A percentile compares a stretch with the other conserved stretches of the same genome.
These are phyloP conservation scores for Coelopa frigida DNA, from an alignment of 1,140 invertebrate genomes.

Conservation along the genomic window DNA sequence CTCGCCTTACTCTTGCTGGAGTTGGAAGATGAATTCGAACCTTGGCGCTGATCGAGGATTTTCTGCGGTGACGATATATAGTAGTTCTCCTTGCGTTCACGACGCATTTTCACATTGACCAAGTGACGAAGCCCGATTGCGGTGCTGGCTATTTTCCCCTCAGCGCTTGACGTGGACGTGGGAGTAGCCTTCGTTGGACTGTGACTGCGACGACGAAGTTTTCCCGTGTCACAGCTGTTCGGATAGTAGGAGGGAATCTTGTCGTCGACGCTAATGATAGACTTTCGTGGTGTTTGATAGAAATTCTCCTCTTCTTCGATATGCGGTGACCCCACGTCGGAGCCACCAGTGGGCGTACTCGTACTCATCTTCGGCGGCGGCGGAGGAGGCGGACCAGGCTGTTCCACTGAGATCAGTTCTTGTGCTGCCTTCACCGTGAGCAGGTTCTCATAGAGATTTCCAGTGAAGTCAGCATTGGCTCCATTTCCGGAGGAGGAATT, in stretches of 20 bases:
- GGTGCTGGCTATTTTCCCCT: too few species aligned
- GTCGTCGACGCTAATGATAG: constrained; percentile 38
- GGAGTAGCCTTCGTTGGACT: constrained; percentile 7
- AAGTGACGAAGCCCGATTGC: constrained; percentile 22
- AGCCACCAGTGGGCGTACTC: constrained; percentile 39
- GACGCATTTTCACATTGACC: constrained; percentile 25
- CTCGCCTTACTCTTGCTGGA: background rate
- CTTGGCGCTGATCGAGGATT: constrained; percentile 36
- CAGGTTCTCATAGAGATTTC: constrained; percentile 37
- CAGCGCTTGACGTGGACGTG: too few species aligned
- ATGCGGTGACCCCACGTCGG: too few species aligned
- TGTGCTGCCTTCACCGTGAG: constrained; percentile 34
- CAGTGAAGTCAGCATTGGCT: constrained; percentile 21
- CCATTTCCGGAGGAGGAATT: constrained; percentile 2
- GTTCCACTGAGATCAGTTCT: constrained; percentile 22
- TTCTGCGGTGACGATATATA: constrained; percentile 42
- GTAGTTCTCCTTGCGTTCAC: constrained; percentile 36
- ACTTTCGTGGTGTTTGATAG: constrained; percentile 39
- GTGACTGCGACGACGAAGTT: constrained; percentile 25
- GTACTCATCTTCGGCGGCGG: constrained; percentile 23
- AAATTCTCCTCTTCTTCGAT: constrained; percentile 28
- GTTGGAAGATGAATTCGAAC: constrained; percentile 2
- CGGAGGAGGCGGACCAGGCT: constrained; percentile 11
- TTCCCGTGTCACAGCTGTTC: constrained; percentile 37
- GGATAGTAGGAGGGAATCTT: constrained; percentile 43